Percentiles rank a stretch among this genome's conserved stretches.
phyloP scores from a whole-genome alignment of 1,140 invertebrate genomes.

The Microplitis demolitor region DNA sequence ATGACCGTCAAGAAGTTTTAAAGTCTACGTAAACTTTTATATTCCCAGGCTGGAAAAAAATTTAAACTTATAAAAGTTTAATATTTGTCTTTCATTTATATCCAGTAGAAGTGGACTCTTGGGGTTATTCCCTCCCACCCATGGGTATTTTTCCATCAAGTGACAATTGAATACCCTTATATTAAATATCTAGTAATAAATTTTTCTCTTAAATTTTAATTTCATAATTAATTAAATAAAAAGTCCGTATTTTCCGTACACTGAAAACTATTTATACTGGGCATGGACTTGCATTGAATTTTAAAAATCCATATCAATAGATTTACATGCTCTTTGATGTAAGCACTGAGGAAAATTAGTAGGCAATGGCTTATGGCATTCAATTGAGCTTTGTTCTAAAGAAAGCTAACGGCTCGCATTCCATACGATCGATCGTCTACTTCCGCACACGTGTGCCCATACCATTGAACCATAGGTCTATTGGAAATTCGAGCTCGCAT shows the following conservation, averaged over 20 bases:
- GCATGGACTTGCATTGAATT: neutral
- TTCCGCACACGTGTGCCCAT: conserved; percentile 24
- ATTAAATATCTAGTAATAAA: too few relatives aligned
- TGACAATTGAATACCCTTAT: neutral
- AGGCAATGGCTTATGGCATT: neutral
- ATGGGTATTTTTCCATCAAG: neutral
- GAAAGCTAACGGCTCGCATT: conserved; percentile 11
- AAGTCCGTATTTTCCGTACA: too few relatives aligned
- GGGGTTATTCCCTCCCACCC: neutral
- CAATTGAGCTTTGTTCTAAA: conserved; percentile 9
- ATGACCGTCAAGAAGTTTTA: conserved; percentile 10
- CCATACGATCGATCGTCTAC: conserved; percentile 18
- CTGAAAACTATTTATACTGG: neutral
- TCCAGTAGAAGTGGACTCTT: conserved; percentile 12
- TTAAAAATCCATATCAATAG: neutral
- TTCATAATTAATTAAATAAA: too few relatives aligned
- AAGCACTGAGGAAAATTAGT: neutral
- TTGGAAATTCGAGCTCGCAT: neutral
- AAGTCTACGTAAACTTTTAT: conserved; percentile 2
- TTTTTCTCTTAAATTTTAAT: too few relatives aligned
- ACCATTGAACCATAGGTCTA: neutral
- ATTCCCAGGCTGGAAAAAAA: neutral
- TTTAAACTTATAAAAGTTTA: conserved; percentile 10
- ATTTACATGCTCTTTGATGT: neutral
- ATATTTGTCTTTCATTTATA: conserved; percentile 18